phyloP scores from a whole-genome alignment of 2,797 vertebrate species.

The Pipistrellus pipistrellus region DNA sequence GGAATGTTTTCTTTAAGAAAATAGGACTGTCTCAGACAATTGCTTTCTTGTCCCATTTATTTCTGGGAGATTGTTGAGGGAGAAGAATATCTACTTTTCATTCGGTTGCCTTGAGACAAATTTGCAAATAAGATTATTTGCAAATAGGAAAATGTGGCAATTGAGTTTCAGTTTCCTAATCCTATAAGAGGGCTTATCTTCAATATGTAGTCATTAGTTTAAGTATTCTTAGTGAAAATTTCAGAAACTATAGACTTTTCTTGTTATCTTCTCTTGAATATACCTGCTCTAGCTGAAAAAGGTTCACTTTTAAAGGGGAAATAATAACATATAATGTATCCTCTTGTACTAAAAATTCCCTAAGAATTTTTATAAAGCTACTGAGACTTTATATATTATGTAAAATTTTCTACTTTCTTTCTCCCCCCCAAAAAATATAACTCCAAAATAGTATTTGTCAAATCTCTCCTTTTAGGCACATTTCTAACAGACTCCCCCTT shows the following conservation, averaged over 20 bases:
- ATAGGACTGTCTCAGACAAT: constrained; percentile 62
- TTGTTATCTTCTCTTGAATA: constrained; percentile 57
- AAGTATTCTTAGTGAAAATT: constrained; percentile 64
- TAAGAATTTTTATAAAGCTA: constrained; percentile 46
- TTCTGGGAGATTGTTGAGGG: constrained; percentile 53
- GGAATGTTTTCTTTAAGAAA: constrained; percentile 70
- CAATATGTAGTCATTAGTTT: constrained; percentile 70
- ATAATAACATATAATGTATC: constrained; percentile 26
- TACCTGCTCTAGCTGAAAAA: constrained; percentile 49
- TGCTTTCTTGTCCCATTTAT: constrained; percentile 73
- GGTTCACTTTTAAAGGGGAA: constrained; percentile 6
- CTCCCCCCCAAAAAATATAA: background rate
- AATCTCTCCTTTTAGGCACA: background rate
- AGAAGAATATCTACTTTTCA: constrained; percentile 69
- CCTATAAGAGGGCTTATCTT: constrained; percentile 53
- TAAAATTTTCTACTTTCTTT: constrained; percentile 23
- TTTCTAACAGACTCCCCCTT: constrained; percentile 15
- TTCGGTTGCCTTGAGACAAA: constrained; percentile 72
- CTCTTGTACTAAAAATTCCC: constrained; percentile 45
- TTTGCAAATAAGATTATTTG: constrained; percentile 76
- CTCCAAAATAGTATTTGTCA: constrained; percentile 45
- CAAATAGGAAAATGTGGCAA: constrained; percentile 64
- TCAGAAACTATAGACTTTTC: constrained; percentile 36
- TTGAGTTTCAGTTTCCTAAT: constrained; percentile 72
- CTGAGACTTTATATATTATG: constrained; percentile 44